Evolutionary conservation across 2,113 vertebrate genomes (phyloP), one percentile per base, ranked within the genome.

Genomic region (Nicator chloris): DNA sequence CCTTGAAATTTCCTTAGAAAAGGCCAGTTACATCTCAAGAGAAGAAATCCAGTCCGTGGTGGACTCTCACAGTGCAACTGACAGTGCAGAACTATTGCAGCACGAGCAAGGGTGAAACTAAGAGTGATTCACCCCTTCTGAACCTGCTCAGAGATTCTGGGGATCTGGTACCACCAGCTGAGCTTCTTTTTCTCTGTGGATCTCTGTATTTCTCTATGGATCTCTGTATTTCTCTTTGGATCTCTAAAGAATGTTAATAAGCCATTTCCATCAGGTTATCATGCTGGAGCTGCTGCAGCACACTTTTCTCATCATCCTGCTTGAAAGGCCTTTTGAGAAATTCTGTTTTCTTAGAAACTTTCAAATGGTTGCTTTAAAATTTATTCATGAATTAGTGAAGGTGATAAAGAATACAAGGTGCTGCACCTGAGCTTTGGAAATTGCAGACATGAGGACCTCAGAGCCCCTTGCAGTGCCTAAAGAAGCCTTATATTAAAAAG

Each of bases 401-500:
- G 21, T 42, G 39, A 40, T 61, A 19, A 54, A 68, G 18, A 53
- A 54, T 15, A 3, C 21, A 35, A 37, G 19, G 33, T 44, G 77
- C 15, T 44, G 33, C 7, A 26, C 6, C 31, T 26, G 42, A 28
- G 31, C 31, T 20, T 40, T 66, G 61, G 35, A 12, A 66, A 9
- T 17, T 35, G 35, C 13, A 50, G 44, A 21, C 13, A 7, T 11
- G 35, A 57, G 44, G 6, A 57, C 2, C 16, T 59, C 16, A 42
- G 51, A 53, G 73, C 15, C 5, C 39, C 23, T 70, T 45, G 15
- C 72, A 30, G 56, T n/a, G 24, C 40, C n/a, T 53, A 28, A 24
- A n/a, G 20, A 15, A 15, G 30, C 3, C 2, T 61, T n/a, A 4
- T 6, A 3, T 47, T 2, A 54, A 47, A 70, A 13, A n/a, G 5